These are phyloP conservation scores for Cacatua alba DNA, from an alignment of 2,113 vertebrate species.

Conservation along the genomic window DNA sequence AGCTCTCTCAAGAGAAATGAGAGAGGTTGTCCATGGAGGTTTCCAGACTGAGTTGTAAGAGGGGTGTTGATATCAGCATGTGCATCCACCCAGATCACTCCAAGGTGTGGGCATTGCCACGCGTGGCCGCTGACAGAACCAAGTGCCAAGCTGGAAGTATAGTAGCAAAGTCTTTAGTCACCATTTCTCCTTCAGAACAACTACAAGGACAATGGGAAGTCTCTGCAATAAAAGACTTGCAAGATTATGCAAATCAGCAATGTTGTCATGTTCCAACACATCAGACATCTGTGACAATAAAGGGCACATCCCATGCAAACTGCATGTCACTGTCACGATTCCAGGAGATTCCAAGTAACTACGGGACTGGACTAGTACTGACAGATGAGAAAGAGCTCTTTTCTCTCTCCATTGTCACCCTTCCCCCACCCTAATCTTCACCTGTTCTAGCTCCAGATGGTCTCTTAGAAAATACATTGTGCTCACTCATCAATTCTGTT, in stretches of 20 bases:
- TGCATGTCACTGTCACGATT: not conserved
- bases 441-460: not conserved
- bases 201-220: not conserved
- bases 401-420: not conserved
- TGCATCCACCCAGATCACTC: constrained; percentile 96
- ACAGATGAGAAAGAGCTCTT: not conserved
- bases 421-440: not conserved
- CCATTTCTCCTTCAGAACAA: not conserved
- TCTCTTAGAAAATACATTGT: not conserved
- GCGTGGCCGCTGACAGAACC: constrained; percentile 91
- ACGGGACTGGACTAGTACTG: not conserved
- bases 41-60: constrained; percentile 89
- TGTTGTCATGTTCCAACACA: not conserved
- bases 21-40: constrained; percentile 92
- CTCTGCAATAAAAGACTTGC: not conserved
- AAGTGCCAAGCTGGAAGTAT: constrained; percentile 85
- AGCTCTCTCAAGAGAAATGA: constrained; percentile 95
- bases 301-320: not conserved
- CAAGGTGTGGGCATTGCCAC: constrained; percentile 87
- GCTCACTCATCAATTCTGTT: not conserved
- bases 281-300: not conserved
- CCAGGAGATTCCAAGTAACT: not conserved
- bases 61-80: constrained; percentile 96
- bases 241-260: not conserved
- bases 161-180: not conserved